A percentile compares a stretch with the other conserved stretches of the same genome.
Evolutionary conservation across 2,113 vertebrate genomes (phyloP).

Genomic region (Oceanites oceanicus): DNA sequence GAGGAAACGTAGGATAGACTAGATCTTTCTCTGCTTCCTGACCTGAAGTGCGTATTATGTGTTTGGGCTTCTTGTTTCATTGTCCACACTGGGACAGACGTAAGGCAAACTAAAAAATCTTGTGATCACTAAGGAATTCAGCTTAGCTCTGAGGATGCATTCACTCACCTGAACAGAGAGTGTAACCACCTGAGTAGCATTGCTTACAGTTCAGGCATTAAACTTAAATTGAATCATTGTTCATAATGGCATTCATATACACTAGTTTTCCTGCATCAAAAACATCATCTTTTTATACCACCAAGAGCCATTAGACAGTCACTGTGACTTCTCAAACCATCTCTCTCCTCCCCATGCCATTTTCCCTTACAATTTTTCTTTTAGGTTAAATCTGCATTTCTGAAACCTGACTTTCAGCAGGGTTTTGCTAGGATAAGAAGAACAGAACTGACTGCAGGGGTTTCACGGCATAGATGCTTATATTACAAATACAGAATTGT

Average conservation of each 20-base stretch:
- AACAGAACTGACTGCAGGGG: neutral
- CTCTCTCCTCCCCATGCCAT: neutral
- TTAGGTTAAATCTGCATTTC: neutral
- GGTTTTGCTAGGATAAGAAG: neutral
- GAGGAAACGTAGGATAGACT: neutral
- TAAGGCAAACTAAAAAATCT: neutral
- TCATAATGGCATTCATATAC: neutral
- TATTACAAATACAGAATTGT: neutral
- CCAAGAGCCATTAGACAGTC: neutral
- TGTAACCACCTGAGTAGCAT: neutral
- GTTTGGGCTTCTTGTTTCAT: neutral
- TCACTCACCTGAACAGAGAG: accelerated
- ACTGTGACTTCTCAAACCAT: neutral
- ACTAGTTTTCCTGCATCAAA: neutral
- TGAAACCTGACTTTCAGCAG: neutral
- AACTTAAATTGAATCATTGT: neutral
- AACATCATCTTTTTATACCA: neutral
- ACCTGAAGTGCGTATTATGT: neutral
- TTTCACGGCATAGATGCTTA: neutral
- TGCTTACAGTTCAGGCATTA: neutral
- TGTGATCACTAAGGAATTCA: neutral
- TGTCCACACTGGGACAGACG: neutral
- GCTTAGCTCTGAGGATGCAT: neutral
- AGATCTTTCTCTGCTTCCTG: neutral
- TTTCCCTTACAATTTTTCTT: neutral